A percentile compares a stretch with the other conserved stretches of the same genome.
Conservation (phyloP, 2,113 vertebrate genomes). For the Engystomops pustulosus region DNA sequence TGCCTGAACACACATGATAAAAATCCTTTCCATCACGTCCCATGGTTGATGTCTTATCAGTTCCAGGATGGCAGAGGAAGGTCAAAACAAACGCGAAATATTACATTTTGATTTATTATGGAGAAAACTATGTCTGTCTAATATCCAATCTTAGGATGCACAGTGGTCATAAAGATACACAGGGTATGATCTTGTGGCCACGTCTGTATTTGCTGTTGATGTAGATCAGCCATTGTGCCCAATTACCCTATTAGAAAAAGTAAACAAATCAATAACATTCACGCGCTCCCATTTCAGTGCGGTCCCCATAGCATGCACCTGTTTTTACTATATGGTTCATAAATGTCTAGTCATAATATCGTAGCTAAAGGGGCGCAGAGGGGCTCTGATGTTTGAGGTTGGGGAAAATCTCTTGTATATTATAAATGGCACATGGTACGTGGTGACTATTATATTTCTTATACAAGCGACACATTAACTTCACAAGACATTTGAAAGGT, state of each 20-base stretch:
- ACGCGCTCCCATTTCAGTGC: background rate
- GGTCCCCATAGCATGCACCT: background rate
- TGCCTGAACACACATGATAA: conserved; percentile 53
- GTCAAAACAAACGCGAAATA: conserved; percentile 38
- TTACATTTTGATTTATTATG: conserved; percentile 31
- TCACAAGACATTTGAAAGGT: too few species aligned
- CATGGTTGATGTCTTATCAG: conserved; percentile 24
- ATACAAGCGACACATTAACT: too few species aligned
- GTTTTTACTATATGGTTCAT: background rate
- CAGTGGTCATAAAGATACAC: conserved; percentile 14
- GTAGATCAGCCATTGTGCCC: conserved; percentile 12
- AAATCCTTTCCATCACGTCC: conserved; percentile 29
- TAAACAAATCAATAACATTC: conserved; percentile 15
- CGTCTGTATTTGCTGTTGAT: background rate
- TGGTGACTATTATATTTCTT: too few species aligned
- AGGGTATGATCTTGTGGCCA: background rate
- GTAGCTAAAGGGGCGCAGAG: too few species aligned
- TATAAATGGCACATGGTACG: too few species aligned
- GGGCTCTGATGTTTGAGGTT: too few species aligned
- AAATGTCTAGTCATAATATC: background rate
- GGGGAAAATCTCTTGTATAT: too few species aligned
- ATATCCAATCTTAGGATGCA: background rate
- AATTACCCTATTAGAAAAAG: background rate
- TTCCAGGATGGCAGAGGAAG: background rate
- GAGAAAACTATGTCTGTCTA: background rate